Percentiles rank a stretch among this genome's conserved stretches.
These are phyloP conservation scores for Petroica traversi DNA, from an alignment of 2,113 vertebrate genomes.

Conservation along the genomic window DNA sequence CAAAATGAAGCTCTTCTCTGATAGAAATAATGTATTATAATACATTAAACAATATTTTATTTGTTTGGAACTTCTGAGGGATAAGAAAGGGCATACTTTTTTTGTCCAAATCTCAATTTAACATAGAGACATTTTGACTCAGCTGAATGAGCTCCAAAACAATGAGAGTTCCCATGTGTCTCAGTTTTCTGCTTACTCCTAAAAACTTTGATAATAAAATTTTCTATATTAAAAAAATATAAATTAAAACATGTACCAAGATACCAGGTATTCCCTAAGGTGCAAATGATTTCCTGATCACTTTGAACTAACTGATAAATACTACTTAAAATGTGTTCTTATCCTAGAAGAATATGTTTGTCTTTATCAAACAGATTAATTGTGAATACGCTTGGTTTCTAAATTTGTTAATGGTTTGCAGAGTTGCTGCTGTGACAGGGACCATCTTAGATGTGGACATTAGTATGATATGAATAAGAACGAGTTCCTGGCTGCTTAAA, in stretches of 20 bases:
- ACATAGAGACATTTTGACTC: neutral
- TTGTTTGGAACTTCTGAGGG: too few relatives aligned
- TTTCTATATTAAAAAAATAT: neutral
- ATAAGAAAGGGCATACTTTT: rapidly evolving
- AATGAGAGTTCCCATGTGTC: neutral
- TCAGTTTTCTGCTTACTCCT: neutral
- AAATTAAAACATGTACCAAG: neutral
- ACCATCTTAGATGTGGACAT: neutral
- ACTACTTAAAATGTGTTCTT: neutral
- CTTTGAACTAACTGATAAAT: neutral
- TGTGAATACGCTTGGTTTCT: neutral
- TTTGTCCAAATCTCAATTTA: neutral
- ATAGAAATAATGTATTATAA: neutral
- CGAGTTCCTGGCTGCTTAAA: neutral
- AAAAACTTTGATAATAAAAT: neutral
- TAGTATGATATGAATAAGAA: neutral
- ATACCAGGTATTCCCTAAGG: neutral
- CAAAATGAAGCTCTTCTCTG: neutral
- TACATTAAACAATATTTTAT: too few relatives aligned
- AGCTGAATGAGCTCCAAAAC: neutral
- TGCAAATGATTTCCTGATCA: neutral
- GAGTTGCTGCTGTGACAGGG: neutral
- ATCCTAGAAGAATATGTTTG: neutral
- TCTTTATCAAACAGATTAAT: neutral
- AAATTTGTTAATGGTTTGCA: neutral